phyloP scores from a whole-genome alignment of 2,797 vertebrate genomes.

The Otolemur crassicaudatus region DNA sequence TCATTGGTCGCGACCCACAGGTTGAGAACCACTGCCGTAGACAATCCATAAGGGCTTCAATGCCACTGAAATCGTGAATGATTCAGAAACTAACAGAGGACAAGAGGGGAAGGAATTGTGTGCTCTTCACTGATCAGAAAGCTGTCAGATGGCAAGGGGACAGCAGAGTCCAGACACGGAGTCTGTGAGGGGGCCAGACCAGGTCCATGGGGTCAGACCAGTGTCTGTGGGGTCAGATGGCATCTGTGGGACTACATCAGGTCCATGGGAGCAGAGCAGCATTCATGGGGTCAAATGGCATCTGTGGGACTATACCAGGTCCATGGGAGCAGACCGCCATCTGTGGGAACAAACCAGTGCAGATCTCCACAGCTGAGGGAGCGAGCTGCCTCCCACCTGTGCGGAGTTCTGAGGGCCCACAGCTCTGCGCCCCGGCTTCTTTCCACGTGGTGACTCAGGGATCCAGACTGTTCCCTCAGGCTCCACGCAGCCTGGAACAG shows the following conservation, averaged over 20 bases:
- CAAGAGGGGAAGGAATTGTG: not conserved
- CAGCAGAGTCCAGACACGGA: not conserved
- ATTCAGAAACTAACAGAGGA: not conserved
- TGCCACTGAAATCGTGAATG: not conserved
- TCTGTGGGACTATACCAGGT: too few relatives aligned
- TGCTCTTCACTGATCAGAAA: rapidly evolving
- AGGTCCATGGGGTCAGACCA: too few relatives aligned
- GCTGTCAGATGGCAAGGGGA: not conserved
- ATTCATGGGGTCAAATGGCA: too few relatives aligned
- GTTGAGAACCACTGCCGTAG: not conserved
- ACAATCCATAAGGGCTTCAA: too few relatives aligned
- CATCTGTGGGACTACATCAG: too few relatives aligned
- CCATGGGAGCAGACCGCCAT: too few relatives aligned
- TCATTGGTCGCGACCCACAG: too few relatives aligned
- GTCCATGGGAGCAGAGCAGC: too few relatives aligned
- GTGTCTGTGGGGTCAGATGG: too few relatives aligned
- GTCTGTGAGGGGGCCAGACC: too few relatives aligned
- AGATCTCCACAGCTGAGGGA: too few relatives aligned
- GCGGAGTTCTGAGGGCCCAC: not conserved
- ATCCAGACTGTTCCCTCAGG: not conserved
- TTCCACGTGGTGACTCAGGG: not conserved
- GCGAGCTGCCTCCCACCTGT: not conserved
- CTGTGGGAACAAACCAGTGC: too few relatives aligned
- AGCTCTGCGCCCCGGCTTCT: not conserved
- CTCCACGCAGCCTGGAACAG: not conserved